phyloP scores from a whole-genome alignment of 2,113 vertebrate genomes.

The Chionomys nivalis region DNA sequence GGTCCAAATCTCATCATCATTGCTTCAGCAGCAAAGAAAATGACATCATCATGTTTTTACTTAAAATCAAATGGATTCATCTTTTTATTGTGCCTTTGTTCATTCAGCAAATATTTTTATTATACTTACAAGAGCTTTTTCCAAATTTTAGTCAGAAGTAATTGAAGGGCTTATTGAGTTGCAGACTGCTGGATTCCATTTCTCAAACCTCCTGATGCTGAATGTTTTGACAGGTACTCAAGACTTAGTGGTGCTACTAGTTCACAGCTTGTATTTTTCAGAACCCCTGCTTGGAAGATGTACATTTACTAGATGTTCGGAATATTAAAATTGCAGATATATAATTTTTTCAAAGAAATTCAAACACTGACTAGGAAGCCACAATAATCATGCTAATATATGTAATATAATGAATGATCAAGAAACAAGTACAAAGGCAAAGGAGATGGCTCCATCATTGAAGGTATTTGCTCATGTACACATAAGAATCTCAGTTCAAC shows the following conservation, averaged over 20 bases:
- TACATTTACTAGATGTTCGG: not conserved
- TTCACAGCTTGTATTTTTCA: not conserved
- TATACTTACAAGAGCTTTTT: not conserved
- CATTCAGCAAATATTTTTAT: constrained; percentile 10
- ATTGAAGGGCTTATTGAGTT: not conserved
- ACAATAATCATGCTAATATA: not conserved
- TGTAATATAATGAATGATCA: not conserved
- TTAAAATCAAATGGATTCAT: constrained; percentile 15
- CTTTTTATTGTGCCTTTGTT: not conserved
- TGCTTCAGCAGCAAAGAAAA: not conserved
- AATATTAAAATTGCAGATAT: not conserved
- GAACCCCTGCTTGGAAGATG: not conserved
- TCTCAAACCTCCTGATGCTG: not conserved
- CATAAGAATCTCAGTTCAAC: not conserved
- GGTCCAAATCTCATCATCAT: not conserved
- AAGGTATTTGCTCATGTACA: not conserved
- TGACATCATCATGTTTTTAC: not conserved
- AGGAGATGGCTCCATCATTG: not conserved
- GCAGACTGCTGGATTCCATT: not conserved
- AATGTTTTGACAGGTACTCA: not conserved
- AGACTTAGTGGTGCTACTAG: not conserved
- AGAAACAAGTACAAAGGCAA: not conserved
- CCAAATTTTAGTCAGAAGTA: constrained; percentile 29
- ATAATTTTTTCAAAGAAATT: not conserved
- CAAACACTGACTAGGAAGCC: not conserved